Evolutionary conservation across 2,888 invertebrate genomes (phyloP).

Genomic region (Oxystoma pomonae): DNA sequence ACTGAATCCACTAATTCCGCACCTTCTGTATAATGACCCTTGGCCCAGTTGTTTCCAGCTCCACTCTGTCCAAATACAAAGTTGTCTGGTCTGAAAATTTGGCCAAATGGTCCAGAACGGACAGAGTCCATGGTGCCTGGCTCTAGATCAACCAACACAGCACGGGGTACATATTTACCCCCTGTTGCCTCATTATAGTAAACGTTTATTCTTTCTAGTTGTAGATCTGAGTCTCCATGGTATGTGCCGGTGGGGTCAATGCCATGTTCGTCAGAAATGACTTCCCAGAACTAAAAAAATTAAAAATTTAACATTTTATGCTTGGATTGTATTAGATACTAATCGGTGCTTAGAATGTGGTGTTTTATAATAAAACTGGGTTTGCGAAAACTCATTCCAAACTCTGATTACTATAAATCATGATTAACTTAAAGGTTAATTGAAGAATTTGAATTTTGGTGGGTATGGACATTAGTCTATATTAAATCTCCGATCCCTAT

Average conservation of each 20-base stretch:
- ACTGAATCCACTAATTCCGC: constrained; percentile 83
- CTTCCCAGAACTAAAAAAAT: constrained; percentile 80
- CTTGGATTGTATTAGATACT: no score
- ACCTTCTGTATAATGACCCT: constrained; percentile 92
- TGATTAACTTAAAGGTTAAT: no score
- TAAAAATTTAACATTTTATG: no score
- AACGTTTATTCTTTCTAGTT: constrained; percentile 90
- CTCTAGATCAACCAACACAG: constrained; percentile 89
- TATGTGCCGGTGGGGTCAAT: constrained; percentile 89
- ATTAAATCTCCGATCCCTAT: no score
- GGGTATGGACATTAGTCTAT: no score
- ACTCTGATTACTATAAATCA: no score
- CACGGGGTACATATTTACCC: constrained; percentile 90
- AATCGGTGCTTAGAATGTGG: no score
- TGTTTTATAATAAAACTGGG: no score
- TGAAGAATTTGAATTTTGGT: no score
- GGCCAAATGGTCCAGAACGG: constrained; percentile 88
- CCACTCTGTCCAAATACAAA: constrained; percentile 89
- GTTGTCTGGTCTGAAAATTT: constrained; percentile 93
- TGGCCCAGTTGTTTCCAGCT: constrained; percentile 84
- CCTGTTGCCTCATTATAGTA: constrained; percentile 94
- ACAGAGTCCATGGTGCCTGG: constrained; percentile 98
- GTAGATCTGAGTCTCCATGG: constrained; percentile 86
- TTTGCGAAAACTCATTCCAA: no score
- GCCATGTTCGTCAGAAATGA: constrained; percentile 92